Conservation (phyloP, 2,113 vertebrate genomes). For the Piprites chloris region DNA sequence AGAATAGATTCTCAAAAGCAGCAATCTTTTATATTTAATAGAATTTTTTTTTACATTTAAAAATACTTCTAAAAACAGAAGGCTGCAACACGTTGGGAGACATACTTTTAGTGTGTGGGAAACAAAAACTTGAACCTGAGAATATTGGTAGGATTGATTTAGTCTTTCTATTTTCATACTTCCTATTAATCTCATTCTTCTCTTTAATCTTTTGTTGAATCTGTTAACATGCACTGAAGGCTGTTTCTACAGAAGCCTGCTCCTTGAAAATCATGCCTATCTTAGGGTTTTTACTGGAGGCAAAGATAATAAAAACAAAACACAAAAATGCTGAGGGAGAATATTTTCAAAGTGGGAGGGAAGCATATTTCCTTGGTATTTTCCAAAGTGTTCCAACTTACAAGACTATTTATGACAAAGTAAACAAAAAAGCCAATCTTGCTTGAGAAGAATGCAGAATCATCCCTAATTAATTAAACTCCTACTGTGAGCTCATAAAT, state of each 20-base stretch:
- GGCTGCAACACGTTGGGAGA: not conserved
- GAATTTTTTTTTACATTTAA: not conserved
- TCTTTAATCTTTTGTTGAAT: conserved; percentile 25
- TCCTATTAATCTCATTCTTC: not conserved
- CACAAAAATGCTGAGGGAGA: not conserved
- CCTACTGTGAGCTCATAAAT: conserved; percentile 56
- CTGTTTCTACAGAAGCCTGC: not conserved
- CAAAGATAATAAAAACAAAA: not conserved
- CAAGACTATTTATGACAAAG: conserved; percentile 17
- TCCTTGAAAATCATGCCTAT: not conserved
- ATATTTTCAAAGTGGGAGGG: conserved; percentile 11
- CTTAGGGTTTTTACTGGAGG: conserved; percentile 16
- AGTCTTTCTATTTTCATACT: not conserved
- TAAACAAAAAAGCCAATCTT: conserved; percentile 57
- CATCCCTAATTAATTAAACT: conserved; percentile 61
- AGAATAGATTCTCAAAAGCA: not conserved
- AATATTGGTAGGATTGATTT: not conserved
- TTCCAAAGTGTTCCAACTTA: conserved; percentile 29
- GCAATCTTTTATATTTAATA: not conserved
- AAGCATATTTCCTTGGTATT: conserved; percentile 25
- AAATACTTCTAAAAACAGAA: not conserved
- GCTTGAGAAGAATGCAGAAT: conserved; percentile 51
- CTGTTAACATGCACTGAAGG: not conserved
- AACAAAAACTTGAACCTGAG: not conserved
- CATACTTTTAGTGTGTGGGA: not conserved